A percentile compares a stretch with the other conserved stretches of the same genome.
Evolutionary conservation across 1,140 invertebrate genomes (phyloP).

Genomic region (Drosophila sucinea): DNA sequence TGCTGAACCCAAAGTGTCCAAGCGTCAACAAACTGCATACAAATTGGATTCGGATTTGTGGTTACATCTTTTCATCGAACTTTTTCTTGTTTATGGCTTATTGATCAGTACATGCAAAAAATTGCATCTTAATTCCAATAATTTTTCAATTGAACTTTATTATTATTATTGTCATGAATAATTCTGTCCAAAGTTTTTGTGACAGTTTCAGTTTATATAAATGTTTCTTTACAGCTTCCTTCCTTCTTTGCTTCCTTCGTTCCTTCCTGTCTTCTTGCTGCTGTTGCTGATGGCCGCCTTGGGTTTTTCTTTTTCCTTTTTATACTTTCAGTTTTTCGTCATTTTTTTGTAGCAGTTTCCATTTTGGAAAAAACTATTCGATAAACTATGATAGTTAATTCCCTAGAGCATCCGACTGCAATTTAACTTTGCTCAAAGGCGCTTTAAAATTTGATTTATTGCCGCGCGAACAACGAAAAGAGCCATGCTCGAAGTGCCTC

Average conservation of each 20-base stretch:
- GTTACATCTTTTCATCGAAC: constrained; percentile 3
- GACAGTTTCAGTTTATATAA: constrained; percentile 6
- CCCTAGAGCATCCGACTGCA: constrained; percentile 67
- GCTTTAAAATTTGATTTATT: constrained; percentile 77
- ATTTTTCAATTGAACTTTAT: constrained; percentile 6
- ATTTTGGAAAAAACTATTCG: constrained; percentile 43
- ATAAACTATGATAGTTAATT: constrained; percentile 61
- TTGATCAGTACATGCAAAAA: background rate
- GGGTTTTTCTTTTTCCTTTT: background rate
- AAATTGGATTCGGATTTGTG: constrained; percentile 7
- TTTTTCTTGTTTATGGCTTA: background rate
- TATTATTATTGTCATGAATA: constrained; percentile 9
- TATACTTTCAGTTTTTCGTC: constrained; percentile 30
- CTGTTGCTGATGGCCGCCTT: constrained; percentile 1
- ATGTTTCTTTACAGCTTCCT: constrained; percentile 10
- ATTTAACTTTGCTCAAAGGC: constrained; percentile 76
- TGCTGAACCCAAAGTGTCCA: constrained; percentile 5
- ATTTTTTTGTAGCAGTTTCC: constrained; percentile 32
- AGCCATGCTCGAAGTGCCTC: constrained; percentile 12
- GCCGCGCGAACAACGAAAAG: constrained; percentile 41
- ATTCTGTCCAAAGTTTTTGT: background rate
- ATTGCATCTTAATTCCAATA: constrained; percentile 1
- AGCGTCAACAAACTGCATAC: constrained; percentile 2
- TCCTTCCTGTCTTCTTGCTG: background rate
- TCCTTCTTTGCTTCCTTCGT: background rate